Evolutionary conservation across 2,797 vertebrate species (phyloP).

Genomic region (Sebastes taczanowskii): DNA sequence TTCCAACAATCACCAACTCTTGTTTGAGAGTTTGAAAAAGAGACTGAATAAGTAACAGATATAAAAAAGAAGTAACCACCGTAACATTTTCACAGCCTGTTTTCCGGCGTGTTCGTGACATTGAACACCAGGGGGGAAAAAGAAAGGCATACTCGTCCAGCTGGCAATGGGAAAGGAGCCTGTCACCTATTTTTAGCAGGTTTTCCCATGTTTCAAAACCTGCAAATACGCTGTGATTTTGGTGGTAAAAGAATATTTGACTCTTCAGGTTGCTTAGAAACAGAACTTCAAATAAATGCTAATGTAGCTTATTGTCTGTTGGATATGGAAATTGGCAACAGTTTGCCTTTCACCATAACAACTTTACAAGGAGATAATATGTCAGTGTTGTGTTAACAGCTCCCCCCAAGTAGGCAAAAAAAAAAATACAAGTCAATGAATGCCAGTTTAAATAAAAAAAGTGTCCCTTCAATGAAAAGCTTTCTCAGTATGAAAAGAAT

Average conservation of each 20-base stretch:
- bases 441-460: neutral
- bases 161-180: neutral
- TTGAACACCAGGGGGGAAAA: neutral
- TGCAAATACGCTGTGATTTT: neutral
- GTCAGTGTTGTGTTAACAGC: neutral
- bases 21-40: neutral
- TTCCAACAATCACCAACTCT: neutral
- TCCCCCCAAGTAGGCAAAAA: neutral
- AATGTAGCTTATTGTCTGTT: neutral
- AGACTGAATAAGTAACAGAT: neutral
- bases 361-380: neutral
- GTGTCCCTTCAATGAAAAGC: neutral
- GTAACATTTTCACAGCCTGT: neutral
- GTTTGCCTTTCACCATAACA: neutral
- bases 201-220: neutral
- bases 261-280: neutral
- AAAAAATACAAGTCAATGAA: neutral
- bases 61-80: too few relatives aligned
- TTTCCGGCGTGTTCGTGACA: neutral
- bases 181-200: neutral
- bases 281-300: neutral
- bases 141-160: neutral
- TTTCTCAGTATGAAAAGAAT: neutral
- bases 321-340: neutral
- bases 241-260: neutral